Conservation (phyloP, 2,888 invertebrate species). For the Catocala fraxini region DNA sequence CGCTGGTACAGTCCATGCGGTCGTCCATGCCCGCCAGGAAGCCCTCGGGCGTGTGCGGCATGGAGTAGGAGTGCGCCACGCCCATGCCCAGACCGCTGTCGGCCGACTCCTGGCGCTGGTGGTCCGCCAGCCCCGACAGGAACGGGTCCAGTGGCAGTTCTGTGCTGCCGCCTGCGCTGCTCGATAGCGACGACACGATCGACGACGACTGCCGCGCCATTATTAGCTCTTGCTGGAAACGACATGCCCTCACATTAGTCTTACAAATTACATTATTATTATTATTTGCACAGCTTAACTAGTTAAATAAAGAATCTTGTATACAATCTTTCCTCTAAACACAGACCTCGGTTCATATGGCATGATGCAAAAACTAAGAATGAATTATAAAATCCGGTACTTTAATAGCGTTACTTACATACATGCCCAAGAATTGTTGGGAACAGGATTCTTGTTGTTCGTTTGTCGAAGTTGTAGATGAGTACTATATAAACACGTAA, state of each 20-base stretch:
- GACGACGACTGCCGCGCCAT: constrained; percentile 89
- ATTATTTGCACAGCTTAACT: too few species aligned
- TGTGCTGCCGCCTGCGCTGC: constrained; percentile 81
- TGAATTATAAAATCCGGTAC: too few species aligned
- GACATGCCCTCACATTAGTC: neutral
- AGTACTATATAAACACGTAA: too few species aligned
- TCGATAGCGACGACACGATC: constrained; percentile 77
- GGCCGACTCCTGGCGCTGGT: constrained; percentile 97
- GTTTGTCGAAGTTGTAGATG: too few species aligned
- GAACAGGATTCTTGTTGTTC: too few species aligned
- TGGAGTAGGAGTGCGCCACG: constrained; percentile 93
- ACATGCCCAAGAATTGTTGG: too few species aligned
- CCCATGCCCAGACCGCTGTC: constrained; percentile 98
- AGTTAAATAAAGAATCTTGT: too few species aligned
- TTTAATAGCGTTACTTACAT: too few species aligned
- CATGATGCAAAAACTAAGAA: too few species aligned
- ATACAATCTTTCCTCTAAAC: too few species aligned
- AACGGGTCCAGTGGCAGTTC: constrained; percentile 93
- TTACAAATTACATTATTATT: too few species aligned
- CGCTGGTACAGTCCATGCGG: constrained; percentile 95
- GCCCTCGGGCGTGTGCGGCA: constrained; percentile 97
- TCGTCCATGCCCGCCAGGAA: constrained; percentile 97
- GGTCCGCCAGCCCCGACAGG: constrained; percentile 93
- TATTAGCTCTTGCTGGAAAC: constrained; percentile 90
- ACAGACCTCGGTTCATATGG: too few species aligned